Evolutionary conservation across 2,797 vertebrate species (phyloP), one percentile per base, ranked within the genome.

Genomic region (Buphagus erythrorhynchus): DNA sequence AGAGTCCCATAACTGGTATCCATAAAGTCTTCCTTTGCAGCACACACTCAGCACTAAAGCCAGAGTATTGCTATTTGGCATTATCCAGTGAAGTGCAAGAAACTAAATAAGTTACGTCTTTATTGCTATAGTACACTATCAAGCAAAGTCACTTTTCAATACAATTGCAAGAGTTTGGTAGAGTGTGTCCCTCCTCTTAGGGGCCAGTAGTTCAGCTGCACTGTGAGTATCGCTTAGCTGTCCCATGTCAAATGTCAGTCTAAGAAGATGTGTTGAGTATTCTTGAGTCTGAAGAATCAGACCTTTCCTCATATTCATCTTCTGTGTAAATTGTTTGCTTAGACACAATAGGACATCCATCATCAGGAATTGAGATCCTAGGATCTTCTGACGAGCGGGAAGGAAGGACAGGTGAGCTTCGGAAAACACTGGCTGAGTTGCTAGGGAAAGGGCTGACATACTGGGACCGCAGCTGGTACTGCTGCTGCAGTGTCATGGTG

Each of bases 401-500:
- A 22, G 99, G 95, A 72, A 99, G 98, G n/a, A 99, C 96, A 0
- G 99, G 98, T 0, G 99, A 99, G 97, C 98, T 97, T 65, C 99
- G 98, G 98, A 99, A 99, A 87, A 99, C 97, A 1, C 98, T 96
- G 36, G 98, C 59, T 2, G 99, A 97, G 76, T 97, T 98, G 16
- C 97, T 91, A 38, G 99, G 97, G 97, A 99, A 99, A 16, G 99
- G 99, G 4, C 99, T 99, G 96, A 99, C 98, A 3, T 99, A 99
- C 95, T 99, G 99, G 5, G 99, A 99, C 42, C 99, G 98, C 81
- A 99, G 97, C 98, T 99, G 99, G 97, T 99, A 99, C 97, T 99
- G 99, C 97, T 99, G 99, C 98, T 99, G 99, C 96, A 99, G 98
- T 0, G 99, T 99, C 99, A 99, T 98, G 93, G 99, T 99, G 97